These are phyloP conservation scores for Seriola aureovittata DNA, from an alignment of 2,113 vertebrate genomes.

Conservation along the genomic window DNA sequence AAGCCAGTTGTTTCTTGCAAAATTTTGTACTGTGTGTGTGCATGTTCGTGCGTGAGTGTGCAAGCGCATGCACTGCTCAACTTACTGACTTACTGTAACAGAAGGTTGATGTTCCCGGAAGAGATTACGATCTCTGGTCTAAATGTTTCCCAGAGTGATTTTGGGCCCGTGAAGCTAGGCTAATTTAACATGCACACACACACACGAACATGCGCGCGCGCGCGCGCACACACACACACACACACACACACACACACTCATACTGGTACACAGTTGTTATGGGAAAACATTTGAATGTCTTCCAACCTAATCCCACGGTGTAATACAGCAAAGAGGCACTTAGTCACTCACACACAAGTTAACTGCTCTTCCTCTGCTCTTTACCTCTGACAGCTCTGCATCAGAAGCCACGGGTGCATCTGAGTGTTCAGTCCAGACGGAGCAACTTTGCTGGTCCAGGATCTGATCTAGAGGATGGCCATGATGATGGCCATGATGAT, in stretches of 20 bases:
- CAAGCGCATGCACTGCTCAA: not conserved
- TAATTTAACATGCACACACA: conserved; percentile 45
- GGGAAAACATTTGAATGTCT: conserved; percentile 54
- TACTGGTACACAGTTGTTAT: conserved; percentile 30
- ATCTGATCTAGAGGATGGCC: conserved; percentile 75
- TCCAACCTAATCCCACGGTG: conserved; percentile 50
- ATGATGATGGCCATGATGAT: conserved; percentile 66
- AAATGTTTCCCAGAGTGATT: conserved; percentile 75
- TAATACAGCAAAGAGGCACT: conserved; percentile 14
- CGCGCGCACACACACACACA: conserved; percentile 21
- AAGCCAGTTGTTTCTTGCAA: conserved; percentile 30
- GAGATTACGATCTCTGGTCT: conserved; percentile 68
- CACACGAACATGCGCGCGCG: not conserved
- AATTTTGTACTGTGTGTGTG: conserved; percentile 12
- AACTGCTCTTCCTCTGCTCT: conserved; percentile 44
- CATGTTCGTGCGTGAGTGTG: conserved; percentile 5
- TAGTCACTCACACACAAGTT: conserved; percentile 14
- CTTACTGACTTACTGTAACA: conserved; percentile 54
- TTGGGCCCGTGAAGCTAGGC: conserved; percentile 36
- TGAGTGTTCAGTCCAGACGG: conserved; percentile 63
- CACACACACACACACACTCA: conserved; percentile 12
- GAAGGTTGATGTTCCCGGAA: conserved; percentile 58
- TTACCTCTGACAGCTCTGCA: conserved; percentile 51
- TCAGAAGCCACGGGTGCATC: conserved; percentile 51
- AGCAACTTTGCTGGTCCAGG: conserved; percentile 70